These are phyloP conservation scores for Crioceris asparagi DNA, from an alignment of 2,888 invertebrate species.

Conservation along the genomic window DNA sequence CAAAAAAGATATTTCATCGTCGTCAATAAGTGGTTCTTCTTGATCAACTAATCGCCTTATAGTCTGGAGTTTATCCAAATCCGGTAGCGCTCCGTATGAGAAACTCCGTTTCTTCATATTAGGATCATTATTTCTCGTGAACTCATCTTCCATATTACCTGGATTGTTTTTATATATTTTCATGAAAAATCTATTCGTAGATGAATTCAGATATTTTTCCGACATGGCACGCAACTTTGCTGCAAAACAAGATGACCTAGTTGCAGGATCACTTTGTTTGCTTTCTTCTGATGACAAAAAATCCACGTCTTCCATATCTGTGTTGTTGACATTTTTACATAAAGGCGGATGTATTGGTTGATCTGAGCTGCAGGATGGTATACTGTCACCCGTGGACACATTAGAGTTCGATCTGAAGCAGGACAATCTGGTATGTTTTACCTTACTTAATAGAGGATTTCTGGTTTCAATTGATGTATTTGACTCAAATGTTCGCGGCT, in stretches of 20 bases:
- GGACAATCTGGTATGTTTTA: conserved; percentile 58
- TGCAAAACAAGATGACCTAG: conserved; percentile 50
- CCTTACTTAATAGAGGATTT: conserved; percentile 59
- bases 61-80: conserved; percentile 57
- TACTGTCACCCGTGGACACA: conserved; percentile 39
- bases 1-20: conserved; percentile 43
- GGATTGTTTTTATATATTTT: conserved; percentile 50
- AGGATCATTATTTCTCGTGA: conserved; percentile 23
- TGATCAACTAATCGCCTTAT: conserved; percentile 51
- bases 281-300: no score
- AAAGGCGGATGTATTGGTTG: no score
- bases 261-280: conserved; percentile 20
- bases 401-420: conserved; percentile 53
- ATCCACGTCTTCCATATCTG: conserved; percentile 8
- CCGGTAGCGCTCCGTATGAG: conserved; percentile 64
- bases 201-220: conserved; percentile 58
- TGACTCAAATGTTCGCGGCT: conserved; percentile 40
- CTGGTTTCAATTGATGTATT: conserved; percentile 47
- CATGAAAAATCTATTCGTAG: conserved; percentile 56
- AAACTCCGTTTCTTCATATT: conserved; percentile 54
- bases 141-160: conserved; percentile 25
- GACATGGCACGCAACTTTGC: conserved; percentile 64
- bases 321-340: conserved; percentile 5
- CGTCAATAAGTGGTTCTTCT: conserved; percentile 43
- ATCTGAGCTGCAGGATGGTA: conserved; percentile 20